These are phyloP conservation scores for Myripristis jacobus DNA, from an alignment of 2,797 vertebrate genomes.

Conservation along the genomic window DNA sequence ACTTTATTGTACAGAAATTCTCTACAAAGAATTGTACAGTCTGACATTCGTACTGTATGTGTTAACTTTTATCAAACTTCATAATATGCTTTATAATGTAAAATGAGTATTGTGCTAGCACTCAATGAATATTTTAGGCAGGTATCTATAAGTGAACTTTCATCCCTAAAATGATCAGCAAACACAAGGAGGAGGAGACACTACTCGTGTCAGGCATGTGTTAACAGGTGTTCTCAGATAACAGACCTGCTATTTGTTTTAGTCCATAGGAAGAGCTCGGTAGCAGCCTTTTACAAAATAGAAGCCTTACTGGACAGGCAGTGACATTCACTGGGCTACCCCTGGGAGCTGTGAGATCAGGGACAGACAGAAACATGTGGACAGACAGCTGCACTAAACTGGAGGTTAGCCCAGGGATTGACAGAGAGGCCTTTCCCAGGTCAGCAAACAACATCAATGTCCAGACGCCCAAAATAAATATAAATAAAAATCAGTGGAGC, in stretches of 20 bases:
- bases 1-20: too few relatives aligned
- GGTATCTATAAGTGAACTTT: slow-evolving; percentile 19
- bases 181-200: slow-evolving; percentile 12
- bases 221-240: slow-evolving; percentile 55
- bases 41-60: neutral
- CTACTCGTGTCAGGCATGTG: slow-evolving; percentile 37
- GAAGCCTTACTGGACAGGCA: slow-evolving; percentile 41
- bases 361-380: slow-evolving; percentile 59
- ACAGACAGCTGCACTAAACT: slow-evolving; percentile 57
- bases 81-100: neutral
- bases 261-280: slow-evolving; percentile 43
- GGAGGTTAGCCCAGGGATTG: slow-evolving; percentile 23
- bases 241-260: slow-evolving; percentile 44
- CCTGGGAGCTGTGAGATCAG: slow-evolving; percentile 47
- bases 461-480: neutral
- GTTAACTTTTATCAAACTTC: neutral
- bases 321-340: slow-evolving; percentile 56
- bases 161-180: slow-evolving; percentile 17
- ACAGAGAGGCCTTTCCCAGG: slow-evolving; percentile 28
- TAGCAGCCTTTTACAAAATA: slow-evolving; percentile 46
- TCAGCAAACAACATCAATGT: slow-evolving; percentile 1
- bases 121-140: slow-evolving; percentile 8
- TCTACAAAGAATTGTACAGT: neutral
- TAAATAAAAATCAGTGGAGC: neutral
- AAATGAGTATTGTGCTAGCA: neutral